Evolutionary conservation across 2,888 invertebrate genomes (phyloP).

Genomic region (Trichogramma evanescens): DNA sequence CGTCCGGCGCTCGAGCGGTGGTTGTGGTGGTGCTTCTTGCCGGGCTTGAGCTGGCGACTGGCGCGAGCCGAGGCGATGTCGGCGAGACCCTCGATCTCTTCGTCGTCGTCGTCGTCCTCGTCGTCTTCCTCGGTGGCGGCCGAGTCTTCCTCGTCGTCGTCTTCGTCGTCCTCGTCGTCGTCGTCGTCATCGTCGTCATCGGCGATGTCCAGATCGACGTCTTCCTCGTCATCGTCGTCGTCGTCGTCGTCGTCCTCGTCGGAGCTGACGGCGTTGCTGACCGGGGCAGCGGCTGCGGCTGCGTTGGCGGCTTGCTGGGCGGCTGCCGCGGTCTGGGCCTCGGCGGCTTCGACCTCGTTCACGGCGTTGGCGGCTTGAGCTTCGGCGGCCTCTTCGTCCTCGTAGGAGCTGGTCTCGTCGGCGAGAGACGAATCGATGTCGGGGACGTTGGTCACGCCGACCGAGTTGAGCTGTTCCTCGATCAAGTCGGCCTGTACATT

Average conservation of each 20-base stretch:
- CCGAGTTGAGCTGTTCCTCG: constrained; percentile 41
- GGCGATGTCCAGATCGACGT: constrained; percentile 44
- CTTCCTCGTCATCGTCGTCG: constrained; percentile 47
- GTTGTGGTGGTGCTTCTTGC: constrained; percentile 33
- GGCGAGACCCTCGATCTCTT: constrained; percentile 60
- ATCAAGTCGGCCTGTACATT: constrained; percentile 38
- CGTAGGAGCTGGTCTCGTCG: constrained; percentile 35
- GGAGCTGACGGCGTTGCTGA: constrained; percentile 31
- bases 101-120: constrained; percentile 62
- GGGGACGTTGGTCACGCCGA: constrained; percentile 32
- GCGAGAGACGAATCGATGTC: constrained; percentile 41
- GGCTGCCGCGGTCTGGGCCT: constrained; percentile 32
- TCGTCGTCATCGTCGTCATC: constrained; percentile 43
- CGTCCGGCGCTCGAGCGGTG: constrained; percentile 26
- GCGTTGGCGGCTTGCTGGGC: constrained; percentile 28
- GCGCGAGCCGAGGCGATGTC: constrained; percentile 60
- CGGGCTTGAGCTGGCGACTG: constrained; percentile 48
- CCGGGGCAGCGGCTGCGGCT: constrained; percentile 30
- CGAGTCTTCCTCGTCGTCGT: constrained; percentile 53
- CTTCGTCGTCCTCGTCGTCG: constrained; percentile 46
- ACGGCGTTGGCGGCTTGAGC: constrained; percentile 43
- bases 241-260: constrained; percentile 42
- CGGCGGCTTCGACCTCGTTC: constrained; percentile 46
- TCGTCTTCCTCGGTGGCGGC: constrained; percentile 61
- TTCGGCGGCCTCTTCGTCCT: constrained; percentile 44